Evolutionary conservation across 30 jellyfish, hydroid and myxozoan genomes (phyloP).

Genomic region (Aurelia sp.): DNA sequence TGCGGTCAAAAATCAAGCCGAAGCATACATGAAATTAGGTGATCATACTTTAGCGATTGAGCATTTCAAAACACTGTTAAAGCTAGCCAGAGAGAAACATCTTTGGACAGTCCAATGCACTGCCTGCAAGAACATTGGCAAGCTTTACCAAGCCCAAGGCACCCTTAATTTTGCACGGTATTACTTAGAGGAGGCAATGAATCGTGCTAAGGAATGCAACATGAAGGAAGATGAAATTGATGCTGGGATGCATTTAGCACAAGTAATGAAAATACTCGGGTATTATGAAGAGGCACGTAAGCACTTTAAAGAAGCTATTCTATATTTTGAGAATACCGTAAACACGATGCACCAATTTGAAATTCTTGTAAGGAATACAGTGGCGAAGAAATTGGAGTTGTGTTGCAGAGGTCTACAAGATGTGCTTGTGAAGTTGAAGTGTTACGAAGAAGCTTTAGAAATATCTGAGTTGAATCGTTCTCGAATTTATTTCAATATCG

Average conservation of each 20-base stretch:
- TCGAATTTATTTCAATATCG: slow-evolving; percentile 29
- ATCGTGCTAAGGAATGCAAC: slow-evolving; percentile 57
- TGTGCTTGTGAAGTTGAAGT: slow-evolving; percentile 45
- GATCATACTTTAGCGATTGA: slow-evolving; percentile 36
- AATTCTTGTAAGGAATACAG: background rate
- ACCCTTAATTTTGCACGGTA: slow-evolving; percentile 59
- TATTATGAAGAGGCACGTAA: slow-evolving; percentile 57
- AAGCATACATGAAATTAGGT: slow-evolving; percentile 25
- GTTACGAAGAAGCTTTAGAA: slow-evolving; percentile 62
- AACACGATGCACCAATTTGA: slow-evolving; percentile 34
- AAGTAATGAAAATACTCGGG: slow-evolving; percentile 56
- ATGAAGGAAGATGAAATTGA: slow-evolving; percentile 60
- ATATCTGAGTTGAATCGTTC: slow-evolving; percentile 62
- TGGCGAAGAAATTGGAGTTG: background rate
- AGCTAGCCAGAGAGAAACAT: slow-evolving; percentile 59
- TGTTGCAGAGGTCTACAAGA: slow-evolving; percentile 72
- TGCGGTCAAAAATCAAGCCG: slow-evolving; percentile 31
- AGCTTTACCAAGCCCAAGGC: slow-evolving; percentile 54
- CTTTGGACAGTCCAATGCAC: slow-evolving; percentile 45
- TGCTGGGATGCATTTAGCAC: slow-evolving; percentile 69
- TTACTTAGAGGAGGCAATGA: slow-evolving; percentile 66
- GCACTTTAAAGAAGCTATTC: slow-evolving; percentile 58
- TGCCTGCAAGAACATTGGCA: slow-evolving; percentile 50
- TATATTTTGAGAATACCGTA: slow-evolving; percentile 32
- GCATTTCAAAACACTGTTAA: background rate